Conservation (phyloP, 2,888 invertebrate species). For the Orthosia incerta region DNA sequence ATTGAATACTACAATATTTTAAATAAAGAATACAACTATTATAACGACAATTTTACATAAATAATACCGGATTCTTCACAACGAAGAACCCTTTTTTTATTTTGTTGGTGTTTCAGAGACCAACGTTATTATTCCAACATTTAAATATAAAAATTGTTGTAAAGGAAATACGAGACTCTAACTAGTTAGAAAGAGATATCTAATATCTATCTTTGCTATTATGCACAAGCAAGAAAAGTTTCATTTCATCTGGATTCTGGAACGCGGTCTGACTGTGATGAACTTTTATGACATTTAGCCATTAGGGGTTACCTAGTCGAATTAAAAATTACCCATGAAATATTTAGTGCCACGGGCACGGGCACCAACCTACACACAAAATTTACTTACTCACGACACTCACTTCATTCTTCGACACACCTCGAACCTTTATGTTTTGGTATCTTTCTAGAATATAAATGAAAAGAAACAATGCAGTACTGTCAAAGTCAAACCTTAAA, state of each 20-base stretch:
- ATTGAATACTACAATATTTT: constrained; percentile 23
- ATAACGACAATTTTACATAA: constrained; percentile 66
- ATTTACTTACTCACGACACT: too few relatives aligned
- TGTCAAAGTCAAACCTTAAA: too few relatives aligned
- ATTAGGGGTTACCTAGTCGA: neutral
- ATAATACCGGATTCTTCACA: constrained; percentile 56
- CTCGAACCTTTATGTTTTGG: neutral
- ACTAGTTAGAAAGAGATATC: constrained; percentile 29
- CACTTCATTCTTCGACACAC: too few relatives aligned
- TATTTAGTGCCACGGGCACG: neutral
- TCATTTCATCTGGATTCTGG: constrained; percentile 19
- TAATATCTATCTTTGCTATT: neutral
- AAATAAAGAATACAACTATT: constrained; percentile 55
- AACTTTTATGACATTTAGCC: constrained; percentile 12
- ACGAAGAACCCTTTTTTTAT: constrained; percentile 52
- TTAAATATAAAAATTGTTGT: neutral
- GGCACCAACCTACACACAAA: too few relatives aligned
- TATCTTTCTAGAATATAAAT: too few relatives aligned
- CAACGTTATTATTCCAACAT: neutral
- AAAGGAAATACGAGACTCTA: neutral
- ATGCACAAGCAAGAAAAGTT: neutral
- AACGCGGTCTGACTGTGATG: constrained; percentile 27
- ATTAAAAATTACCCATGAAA: neutral
- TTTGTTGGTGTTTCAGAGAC: constrained; percentile 54
- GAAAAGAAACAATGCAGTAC: too few relatives aligned